A percentile compares a stretch with the other conserved stretches of the same genome.
These are phyloP conservation scores for Ceriagrion tenellum DNA, from an alignment of 2,888 invertebrate species.

Conservation along the genomic window DNA sequence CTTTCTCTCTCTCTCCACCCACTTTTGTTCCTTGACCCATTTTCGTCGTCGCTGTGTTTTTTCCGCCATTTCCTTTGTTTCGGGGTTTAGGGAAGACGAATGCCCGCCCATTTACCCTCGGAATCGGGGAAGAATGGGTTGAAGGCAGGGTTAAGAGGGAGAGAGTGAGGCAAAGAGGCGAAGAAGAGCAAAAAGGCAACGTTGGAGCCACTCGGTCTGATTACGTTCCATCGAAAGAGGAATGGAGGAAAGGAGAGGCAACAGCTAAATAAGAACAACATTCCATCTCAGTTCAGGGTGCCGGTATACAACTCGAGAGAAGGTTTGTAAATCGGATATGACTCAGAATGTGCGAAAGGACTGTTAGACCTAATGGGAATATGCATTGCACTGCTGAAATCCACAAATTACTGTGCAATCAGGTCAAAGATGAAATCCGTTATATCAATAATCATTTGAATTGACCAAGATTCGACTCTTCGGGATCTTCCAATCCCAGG, in stretches of 20 bases:
- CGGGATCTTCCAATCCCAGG: no score
- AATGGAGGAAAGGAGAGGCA: background rate
- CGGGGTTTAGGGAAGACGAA: background rate
- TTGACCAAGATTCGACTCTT: no score
- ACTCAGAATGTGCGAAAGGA: background rate
- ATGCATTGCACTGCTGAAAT: no score
- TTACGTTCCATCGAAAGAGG: background rate
- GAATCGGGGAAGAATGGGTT: background rate
- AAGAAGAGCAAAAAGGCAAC: background rate
- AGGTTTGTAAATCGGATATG: background rate
- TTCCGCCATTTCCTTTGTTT: conserved; percentile 21
- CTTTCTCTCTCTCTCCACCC: conserved; percentile 10
- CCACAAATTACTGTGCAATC: no score
- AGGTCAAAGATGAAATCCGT: background rate
- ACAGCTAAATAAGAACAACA: background rate
- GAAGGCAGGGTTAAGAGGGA: background rate
- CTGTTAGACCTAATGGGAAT: background rate
- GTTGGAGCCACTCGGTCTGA: background rate
- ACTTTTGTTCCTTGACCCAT: background rate
- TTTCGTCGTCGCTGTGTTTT: background rate
- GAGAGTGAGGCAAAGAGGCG: background rate
- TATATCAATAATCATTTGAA: background rate
- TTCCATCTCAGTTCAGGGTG: background rate
- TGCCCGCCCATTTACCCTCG: background rate
- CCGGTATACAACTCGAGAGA: background rate